Conservation (phyloP, 2,797 vertebrate genomes). For the Rhabdophis nuchalis region DNA sequence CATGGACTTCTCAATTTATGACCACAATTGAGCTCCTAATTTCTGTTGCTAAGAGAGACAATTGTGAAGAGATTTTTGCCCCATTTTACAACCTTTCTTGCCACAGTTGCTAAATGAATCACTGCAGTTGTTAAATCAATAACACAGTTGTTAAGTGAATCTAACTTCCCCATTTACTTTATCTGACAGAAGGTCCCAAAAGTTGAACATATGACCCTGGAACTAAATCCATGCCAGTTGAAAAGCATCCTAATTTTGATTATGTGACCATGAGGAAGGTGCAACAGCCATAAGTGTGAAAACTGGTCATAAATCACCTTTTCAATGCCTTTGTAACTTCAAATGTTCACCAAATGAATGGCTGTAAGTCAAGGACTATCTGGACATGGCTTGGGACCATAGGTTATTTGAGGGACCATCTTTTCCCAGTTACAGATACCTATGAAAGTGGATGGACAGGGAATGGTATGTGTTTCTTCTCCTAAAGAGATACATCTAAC, state of each 20-base stretch:
- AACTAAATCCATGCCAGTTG: neutral
- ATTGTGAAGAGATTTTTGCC: neutral
- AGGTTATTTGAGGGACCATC: neutral
- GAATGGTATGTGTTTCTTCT: neutral
- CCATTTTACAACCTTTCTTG: neutral
- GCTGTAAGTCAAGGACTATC: neutral
- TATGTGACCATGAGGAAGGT: neutral
- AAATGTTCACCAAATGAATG: neutral
- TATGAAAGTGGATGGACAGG: neutral
- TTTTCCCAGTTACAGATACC: neutral
- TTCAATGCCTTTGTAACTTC: neutral
- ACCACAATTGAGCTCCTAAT: neutral
- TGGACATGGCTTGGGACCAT: neutral
- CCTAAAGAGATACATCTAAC: neutral
- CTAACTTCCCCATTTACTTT: neutral
- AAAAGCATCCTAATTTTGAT: neutral
- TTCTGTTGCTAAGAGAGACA: neutral
- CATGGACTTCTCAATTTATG: neutral
- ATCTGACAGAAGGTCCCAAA: neutral
- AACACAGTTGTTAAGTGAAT: neutral
- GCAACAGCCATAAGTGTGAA: neutral
- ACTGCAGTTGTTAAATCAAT: neutral
- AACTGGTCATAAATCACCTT: neutral
- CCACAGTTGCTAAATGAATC: neutral
- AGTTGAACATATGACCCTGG: neutral